Evolutionary conservation across 2,888 invertebrate genomes (phyloP).

Genomic region (Mesorhabditis spiculigera): DNA sequence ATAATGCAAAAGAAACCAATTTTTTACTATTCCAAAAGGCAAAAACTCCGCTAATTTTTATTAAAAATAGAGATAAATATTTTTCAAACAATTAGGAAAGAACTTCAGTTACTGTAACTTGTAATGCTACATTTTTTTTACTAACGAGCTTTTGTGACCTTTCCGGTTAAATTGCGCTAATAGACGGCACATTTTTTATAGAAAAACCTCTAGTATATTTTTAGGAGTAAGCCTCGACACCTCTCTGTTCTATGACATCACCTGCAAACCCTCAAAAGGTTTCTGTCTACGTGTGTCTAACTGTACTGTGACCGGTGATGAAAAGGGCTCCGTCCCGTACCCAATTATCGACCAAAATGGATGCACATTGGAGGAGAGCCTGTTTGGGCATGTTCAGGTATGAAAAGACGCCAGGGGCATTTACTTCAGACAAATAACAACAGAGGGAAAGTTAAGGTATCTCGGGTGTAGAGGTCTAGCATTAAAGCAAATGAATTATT

Average conservation of each 20-base stretch:
- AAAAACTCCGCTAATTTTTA: not conserved
- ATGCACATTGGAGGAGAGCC: constrained; percentile 46
- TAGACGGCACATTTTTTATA: no score
- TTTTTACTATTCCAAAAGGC: not conserved
- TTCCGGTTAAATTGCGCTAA: no score
- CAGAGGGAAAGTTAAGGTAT: not conserved
- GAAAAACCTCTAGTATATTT: not conserved
- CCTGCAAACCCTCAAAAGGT: constrained; percentile 39
- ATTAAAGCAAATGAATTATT: no score
- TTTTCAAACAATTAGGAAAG: not conserved
- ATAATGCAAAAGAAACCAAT: not conserved
- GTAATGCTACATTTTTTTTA: not conserved
- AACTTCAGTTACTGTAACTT: not conserved
- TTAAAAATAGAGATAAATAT: not conserved
- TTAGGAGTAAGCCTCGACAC: constrained; percentile 44
- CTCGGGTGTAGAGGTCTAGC: no score
- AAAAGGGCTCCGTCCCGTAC: constrained; percentile 37
- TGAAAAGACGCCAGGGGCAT: no score
- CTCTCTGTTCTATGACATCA: constrained; percentile 51
- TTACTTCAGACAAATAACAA: no score
- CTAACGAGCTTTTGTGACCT: not conserved
- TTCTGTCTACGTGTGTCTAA: constrained; percentile 50
- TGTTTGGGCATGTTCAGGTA: constrained; percentile 51
- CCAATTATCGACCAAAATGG: constrained; percentile 47
- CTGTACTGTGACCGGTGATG: constrained; percentile 46